Evolutionary conservation across 2,797 vertebrate species (phyloP).

Genomic region (Pseudochromis fuscus): DNA sequence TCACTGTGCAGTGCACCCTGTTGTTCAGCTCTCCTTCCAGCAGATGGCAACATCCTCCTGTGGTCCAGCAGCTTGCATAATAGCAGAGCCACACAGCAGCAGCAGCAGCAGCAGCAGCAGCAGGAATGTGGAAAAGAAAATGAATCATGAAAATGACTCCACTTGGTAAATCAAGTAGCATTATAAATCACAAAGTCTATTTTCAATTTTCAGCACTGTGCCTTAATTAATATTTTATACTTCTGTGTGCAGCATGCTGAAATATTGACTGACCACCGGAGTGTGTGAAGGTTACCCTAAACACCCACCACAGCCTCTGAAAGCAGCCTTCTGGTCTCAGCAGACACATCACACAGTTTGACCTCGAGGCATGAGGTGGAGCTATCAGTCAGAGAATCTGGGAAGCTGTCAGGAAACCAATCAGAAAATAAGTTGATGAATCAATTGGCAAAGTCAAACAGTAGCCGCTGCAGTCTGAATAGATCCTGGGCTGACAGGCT

Average conservation of each 20-base stretch:
- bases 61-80: conserved; percentile 27
- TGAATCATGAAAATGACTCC: conserved; percentile 66
- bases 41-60: conserved; percentile 75
- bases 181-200: conserved; percentile 60
- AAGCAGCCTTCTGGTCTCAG: conserved; percentile 55
- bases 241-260: conserved; percentile 48
- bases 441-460: conserved; percentile 69
- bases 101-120: conserved; percentile 45
- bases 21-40: conserved; percentile 58
- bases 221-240: conserved; percentile 64
- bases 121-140: conserved; percentile 55
- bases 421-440: conserved; percentile 75
- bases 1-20: neutral
- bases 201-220: conserved; percentile 47
- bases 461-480: conserved; percentile 36
- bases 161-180: conserved; percentile 60
- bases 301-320: conserved; percentile 45
- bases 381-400: conserved; percentile 64
- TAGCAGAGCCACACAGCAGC: conserved; percentile 15
- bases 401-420: conserved; percentile 70
- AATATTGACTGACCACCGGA: conserved; percentile 59
- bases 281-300: conserved; percentile 65
- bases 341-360: conserved; percentile 68
- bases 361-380: conserved; percentile 65
- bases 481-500: conserved; percentile 57